phyloP scores from a whole-genome alignment of 2,888 invertebrate species.

The Rosalia funebris region DNA sequence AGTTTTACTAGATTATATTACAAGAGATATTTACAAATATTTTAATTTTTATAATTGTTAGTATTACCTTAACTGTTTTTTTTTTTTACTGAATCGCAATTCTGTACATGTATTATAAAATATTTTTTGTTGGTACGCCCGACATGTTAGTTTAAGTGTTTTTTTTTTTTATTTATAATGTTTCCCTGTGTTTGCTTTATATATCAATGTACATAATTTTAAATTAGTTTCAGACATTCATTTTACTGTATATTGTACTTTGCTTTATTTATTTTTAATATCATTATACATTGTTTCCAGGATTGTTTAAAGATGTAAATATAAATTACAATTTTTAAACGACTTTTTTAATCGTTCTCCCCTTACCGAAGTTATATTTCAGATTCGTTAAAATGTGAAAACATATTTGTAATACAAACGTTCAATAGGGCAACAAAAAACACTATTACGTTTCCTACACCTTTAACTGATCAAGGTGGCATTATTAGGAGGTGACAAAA shows the following conservation, averaged over 20 bases:
- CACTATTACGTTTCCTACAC: too few species aligned
- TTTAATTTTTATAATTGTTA: conserved; percentile 40
- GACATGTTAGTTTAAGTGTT: conserved; percentile 17
- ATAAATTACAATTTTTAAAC: conserved; percentile 44
- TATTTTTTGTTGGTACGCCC: conserved; percentile 4
- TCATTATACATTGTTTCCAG: conserved; percentile 45
- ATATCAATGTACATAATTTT: conserved; percentile 40
- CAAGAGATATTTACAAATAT: conserved; percentile 28
- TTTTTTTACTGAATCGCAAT: too few species aligned
- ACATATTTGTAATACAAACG: too few species aligned
- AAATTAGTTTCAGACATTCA: conserved; percentile 30
- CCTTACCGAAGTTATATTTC: too few species aligned
- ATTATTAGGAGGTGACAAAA: too few species aligned
- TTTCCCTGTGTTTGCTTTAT: conserved; percentile 32
- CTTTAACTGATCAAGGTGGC: too few species aligned
- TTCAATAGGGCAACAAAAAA: too few species aligned
- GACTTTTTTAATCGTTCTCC: neutral
- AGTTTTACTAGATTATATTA: conserved; percentile 34
- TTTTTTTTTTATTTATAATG: conserved; percentile 38
- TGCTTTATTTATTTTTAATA: conserved; percentile 49
- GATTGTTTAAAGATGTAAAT: conserved; percentile 55
- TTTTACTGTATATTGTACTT: conserved; percentile 43
- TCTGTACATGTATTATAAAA: conserved; percentile 7
- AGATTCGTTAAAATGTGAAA: too few species aligned
- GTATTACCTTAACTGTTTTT: conserved; percentile 32